Percentiles rank a stretch among this genome's conserved stretches.
These are phyloP conservation scores for Harpagoxenus sublaevis DNA, from an alignment of 2,888 invertebrate species.

Conservation along the genomic window DNA sequence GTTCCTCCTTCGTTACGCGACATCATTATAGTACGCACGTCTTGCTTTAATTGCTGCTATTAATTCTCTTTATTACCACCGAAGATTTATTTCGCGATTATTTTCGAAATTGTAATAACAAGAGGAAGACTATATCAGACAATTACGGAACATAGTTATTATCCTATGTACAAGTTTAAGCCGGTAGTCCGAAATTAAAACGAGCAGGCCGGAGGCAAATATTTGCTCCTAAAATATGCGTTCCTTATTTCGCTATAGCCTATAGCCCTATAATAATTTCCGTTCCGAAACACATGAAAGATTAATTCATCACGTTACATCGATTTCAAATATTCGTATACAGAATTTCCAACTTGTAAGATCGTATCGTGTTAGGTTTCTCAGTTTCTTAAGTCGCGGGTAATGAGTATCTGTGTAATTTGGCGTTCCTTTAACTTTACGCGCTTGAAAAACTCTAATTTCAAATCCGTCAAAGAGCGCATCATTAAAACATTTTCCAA, in stretches of 20 bases:
- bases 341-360: neutral
- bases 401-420: neutral
- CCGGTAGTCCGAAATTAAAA: conserved; percentile 26
- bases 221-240: conserved; percentile 24
- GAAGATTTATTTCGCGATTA: conserved; percentile 45
- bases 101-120: conserved; percentile 38
- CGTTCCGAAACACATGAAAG: neutral
- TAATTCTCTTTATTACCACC: conserved; percentile 24
- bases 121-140: conserved; percentile 14
- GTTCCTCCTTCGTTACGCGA: conserved; percentile 23
- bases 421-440: neutral
- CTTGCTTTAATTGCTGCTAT: conserved; percentile 47
- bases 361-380: neutral
- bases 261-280: neutral
- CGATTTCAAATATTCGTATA: conserved; percentile 2
- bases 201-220: conserved; percentile 8
- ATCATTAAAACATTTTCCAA: conserved; percentile 9
- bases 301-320: neutral
- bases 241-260: neutral
- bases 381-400: neutral
- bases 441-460: neutral
- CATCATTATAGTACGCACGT: conserved; percentile 32
- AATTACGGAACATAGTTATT: conserved; percentile 40
- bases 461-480: neutral
- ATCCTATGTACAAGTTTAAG: neutral